phyloP scores from a whole-genome alignment of 2,888 invertebrate genomes.

The Geophilus truncorum region DNA sequence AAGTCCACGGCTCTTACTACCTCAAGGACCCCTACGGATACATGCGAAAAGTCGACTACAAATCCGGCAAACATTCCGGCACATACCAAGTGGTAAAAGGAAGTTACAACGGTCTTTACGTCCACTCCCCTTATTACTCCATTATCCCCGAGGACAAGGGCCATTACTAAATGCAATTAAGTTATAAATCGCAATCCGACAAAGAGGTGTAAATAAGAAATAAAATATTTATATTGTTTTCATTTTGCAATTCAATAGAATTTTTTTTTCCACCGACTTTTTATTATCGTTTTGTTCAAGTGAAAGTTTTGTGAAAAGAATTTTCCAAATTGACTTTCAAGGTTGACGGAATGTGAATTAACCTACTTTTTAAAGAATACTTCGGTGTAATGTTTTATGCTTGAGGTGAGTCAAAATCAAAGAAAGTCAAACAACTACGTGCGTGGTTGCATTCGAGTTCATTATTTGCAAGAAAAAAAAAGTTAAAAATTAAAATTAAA shows the following conservation, averaged over 20 bases:
- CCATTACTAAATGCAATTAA: neutral
- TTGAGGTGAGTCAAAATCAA: neutral
- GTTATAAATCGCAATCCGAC: neutral
- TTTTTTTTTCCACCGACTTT: too few species aligned
- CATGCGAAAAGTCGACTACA: constrained; percentile 28
- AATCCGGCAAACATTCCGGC: constrained; percentile 8
- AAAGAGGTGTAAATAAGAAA: neutral
- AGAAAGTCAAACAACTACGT: too few species aligned
- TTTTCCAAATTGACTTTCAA: neutral
- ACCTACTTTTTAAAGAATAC: neutral
- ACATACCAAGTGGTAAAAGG: constrained; percentile 27
- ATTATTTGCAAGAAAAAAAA: neutral
- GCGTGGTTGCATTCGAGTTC: neutral
- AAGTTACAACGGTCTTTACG: constrained; percentile 28
- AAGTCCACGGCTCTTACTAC: constrained; percentile 1
- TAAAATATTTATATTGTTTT: constrained; percentile 1
- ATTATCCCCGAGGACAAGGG: constrained; percentile 6
- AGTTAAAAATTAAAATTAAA: neutral
- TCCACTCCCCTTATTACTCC: constrained; percentile 30
- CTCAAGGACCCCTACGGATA: constrained; percentile 31
- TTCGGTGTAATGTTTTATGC: neutral
- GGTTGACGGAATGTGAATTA: neutral
- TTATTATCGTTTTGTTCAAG: neutral
- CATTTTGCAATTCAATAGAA: neutral
- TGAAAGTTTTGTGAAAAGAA: neutral